Evolutionary conservation across 2,888 invertebrate genomes (phyloP), one percentile per base, ranked within the genome.

Genomic region (Xestia sexstrigata): DNA sequence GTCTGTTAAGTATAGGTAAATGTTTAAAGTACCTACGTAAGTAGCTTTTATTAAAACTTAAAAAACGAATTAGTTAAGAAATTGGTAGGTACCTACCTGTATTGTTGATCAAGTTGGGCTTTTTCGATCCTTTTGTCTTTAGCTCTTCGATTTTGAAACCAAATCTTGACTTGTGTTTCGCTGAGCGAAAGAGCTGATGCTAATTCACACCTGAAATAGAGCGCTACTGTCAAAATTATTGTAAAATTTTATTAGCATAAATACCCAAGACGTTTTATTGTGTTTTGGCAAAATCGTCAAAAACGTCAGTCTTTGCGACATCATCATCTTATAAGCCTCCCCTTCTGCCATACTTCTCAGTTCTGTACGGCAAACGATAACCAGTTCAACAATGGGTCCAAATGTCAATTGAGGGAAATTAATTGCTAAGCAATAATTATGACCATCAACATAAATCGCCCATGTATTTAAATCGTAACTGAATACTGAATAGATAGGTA

Each of bases 91-190:
- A 99, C 99, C 99, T 58, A 99, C 99, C 99, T 98, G 93, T 99
- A 99, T 90, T 99, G 99, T 92, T 99, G 99, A 96, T 99, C 99
- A 83, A 99, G 97, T 89, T 99, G 99, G 0, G 99, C 99, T 92
- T 99, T 99, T 93, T 99, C 99, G 86, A 99, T 99, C 84, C 99
- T 97, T 95, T 99, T 99, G 93, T 99, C 99, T 95, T 99, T 99
- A 42, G 99, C 99, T 87, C 99, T 97, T 84, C 99, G 97, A 95
- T 99, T 99, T 95, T 99, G 99, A 94, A 99, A 99, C 98, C 98
- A 98, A 74, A 99, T 99, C 96, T 99, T 99, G 81, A 99, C 99
- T 97, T 99, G 98, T 3, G 99, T 99, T 96, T 99, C 99, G 79
- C 99, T 99, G 69, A 99, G 97, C 87, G 98, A 99, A 79, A 99